A percentile compares a stretch with the other conserved stretches of the same genome.
phyloP scores from a whole-genome alignment of 2,797 vertebrate species.

The Apodemus agrarius region DNA sequence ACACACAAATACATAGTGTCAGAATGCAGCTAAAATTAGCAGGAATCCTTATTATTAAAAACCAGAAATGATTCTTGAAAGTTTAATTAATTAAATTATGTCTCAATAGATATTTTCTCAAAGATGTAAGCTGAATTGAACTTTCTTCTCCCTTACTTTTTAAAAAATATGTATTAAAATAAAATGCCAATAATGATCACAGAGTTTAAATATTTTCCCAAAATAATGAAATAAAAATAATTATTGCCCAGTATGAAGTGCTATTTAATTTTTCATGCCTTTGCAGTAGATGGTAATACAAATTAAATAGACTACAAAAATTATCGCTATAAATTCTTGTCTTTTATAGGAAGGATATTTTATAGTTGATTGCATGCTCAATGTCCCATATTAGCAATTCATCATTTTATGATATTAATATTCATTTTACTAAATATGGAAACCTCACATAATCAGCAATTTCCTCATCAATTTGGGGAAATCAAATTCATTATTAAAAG shows the following conservation, averaged over 20 bases:
- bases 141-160: background rate
- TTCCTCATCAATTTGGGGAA: constrained; percentile 75
- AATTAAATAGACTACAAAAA: constrained; percentile 64
- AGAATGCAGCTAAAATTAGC: background rate
- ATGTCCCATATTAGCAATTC: constrained; percentile 75
- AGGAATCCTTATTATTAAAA: background rate
- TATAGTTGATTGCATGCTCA: constrained; percentile 74
- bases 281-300: constrained; percentile 45
- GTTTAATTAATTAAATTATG: background rate
- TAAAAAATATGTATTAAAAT: background rate
- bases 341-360: constrained; percentile 75
- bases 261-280: constrained; percentile 43
- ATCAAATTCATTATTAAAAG: constrained; percentile 71
- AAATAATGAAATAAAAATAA: constrained; percentile 58
- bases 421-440: constrained; percentile 73
- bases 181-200: constrained; percentile 18
- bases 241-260: background rate
- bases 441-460: constrained; percentile 72
- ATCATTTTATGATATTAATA: constrained; percentile 71
- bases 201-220: background rate
- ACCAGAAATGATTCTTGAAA: background rate
- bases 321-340: constrained; percentile 57
- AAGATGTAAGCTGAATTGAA: background rate
- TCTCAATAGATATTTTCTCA: background rate
- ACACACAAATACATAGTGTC: background rate